Conservation (phyloP, 2,888 invertebrate species). For the Luperina testacea region DNA sequence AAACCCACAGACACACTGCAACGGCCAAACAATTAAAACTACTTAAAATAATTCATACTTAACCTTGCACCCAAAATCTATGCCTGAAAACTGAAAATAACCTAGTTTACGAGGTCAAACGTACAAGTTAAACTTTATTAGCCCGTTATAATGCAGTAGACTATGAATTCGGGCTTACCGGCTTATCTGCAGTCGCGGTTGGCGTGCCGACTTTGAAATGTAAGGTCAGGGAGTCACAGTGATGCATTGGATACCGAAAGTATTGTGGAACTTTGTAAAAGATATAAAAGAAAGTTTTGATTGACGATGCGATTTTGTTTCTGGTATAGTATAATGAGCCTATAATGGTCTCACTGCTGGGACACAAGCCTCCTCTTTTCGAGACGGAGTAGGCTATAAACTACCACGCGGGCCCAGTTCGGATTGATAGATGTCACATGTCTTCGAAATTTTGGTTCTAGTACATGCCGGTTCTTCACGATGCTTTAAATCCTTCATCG, state of each 20-base stretch:
- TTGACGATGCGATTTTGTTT: conserved; percentile 20
- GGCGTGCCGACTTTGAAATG: conserved; percentile 46
- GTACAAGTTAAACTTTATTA: conserved; percentile 67
- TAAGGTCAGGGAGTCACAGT: conserved; percentile 64
- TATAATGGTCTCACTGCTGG: too few species aligned
- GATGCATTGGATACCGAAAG: conserved; percentile 37
- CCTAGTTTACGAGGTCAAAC: conserved; percentile 70
- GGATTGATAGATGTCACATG: too few species aligned
- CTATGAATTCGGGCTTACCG: conserved; percentile 70
- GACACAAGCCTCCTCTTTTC: too few species aligned
- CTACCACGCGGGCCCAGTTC: too few species aligned
- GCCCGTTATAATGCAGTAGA: conserved; percentile 71
- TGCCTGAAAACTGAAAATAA: conserved; percentile 62
- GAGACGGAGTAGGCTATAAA: too few species aligned
- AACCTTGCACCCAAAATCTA: conserved; percentile 68
- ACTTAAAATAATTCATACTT: conserved; percentile 54
- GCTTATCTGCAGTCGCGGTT: conserved; percentile 67
- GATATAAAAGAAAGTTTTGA: conserved; percentile 21
- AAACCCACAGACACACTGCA: conserved; percentile 36
- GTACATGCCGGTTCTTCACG: too few species aligned
- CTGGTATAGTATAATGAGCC: too few species aligned
- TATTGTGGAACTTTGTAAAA: neutral
- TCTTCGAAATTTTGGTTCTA: too few species aligned
- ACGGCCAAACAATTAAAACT: conserved; percentile 50
- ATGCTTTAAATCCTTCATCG: too few species aligned